Conservation (phyloP, 2,113 vertebrate genomes). For the Lagenorhynchus albirostris region DNA sequence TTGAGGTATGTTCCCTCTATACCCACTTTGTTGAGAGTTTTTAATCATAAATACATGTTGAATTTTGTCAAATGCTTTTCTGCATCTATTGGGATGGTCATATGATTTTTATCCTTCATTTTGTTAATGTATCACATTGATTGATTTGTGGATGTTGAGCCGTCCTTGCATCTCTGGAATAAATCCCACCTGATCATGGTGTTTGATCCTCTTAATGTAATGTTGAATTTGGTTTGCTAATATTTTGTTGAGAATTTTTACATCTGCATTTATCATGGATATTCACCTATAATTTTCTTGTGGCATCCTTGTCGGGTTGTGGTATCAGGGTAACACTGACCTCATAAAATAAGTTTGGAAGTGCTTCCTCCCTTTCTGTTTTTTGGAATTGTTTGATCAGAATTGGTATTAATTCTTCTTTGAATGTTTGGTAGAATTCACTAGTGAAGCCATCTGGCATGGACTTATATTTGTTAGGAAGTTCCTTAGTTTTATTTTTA, state of each 20-base stretch:
- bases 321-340: background rate
- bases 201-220: background rate
- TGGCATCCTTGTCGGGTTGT: background rate
- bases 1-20: background rate
- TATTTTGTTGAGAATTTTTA: background rate
- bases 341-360: background rate
- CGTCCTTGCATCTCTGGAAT: background rate
- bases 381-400: background rate
- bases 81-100: background rate
- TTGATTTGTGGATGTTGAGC: background rate
- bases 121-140: background rate
- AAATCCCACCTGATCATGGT: background rate
- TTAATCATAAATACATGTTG: background rate
- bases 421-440: background rate
- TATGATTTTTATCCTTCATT: background rate
- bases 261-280: background rate
- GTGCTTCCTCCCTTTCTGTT: background rate
- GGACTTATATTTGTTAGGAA: background rate
- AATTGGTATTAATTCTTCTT: background rate
- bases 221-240: background rate
- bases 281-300: background rate
- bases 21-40: background rate
- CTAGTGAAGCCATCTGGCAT: background rate
- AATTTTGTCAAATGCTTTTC: background rate
- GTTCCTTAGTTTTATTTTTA: background rate